phyloP scores from a whole-genome alignment of 2,797 vertebrate species.

The Corythornis leucogaster region DNA sequence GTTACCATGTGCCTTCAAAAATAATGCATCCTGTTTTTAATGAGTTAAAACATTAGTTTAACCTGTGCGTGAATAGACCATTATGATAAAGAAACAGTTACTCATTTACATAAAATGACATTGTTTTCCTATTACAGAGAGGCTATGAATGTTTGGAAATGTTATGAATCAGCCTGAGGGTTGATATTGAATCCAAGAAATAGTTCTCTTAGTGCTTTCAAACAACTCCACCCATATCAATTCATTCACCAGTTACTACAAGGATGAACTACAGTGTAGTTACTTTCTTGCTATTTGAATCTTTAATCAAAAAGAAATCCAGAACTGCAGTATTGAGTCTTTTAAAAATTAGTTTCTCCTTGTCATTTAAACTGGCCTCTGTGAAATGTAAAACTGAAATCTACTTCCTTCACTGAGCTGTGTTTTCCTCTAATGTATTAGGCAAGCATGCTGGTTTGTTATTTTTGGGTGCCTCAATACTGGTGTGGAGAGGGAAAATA shows the following conservation, averaged over 20 bases:
- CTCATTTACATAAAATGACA: not conserved
- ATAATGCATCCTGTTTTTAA: not conserved
- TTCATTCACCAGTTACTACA: constrained; percentile 7
- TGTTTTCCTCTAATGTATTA: constrained; percentile 29
- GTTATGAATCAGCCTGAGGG: not conserved
- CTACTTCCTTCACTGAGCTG: not conserved
- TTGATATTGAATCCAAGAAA: constrained; percentile 30
- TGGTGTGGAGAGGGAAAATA: not conserved
- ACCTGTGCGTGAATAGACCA: not conserved
- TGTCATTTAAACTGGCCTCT: not conserved
- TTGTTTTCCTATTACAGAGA: not conserved
- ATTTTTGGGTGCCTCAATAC: constrained; percentile 1
- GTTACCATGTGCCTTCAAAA: not conserved
- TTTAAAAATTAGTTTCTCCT: not conserved
- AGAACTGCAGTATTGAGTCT: not conserved
- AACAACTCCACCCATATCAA: constrained; percentile 1
- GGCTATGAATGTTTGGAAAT: not conserved
- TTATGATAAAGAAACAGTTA: not conserved
- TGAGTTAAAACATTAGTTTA: not conserved
- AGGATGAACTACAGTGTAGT: not conserved
- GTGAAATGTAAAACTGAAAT: constrained; percentile 11
- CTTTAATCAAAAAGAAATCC: constrained; percentile 1
- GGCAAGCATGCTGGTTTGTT: constrained; percentile 13
- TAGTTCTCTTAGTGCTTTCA: constrained; percentile 3
- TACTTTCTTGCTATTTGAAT: not conserved